Base-by-base conservation (phyloP, 2,797 vertebrate genomes). In the Columba guinea region DNA sequence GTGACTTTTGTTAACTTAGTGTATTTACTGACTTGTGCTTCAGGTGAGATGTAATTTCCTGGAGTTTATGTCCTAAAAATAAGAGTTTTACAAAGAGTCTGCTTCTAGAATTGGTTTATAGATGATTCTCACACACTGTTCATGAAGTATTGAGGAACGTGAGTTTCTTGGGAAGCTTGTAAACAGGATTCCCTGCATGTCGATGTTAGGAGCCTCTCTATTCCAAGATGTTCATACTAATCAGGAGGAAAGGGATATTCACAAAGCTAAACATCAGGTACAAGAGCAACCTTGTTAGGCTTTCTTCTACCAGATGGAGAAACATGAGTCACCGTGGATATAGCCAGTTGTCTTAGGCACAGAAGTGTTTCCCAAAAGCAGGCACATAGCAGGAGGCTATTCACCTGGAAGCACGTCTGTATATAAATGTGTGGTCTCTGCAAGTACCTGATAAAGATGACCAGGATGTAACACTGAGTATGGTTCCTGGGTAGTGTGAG, bases 381-480 rank as follows among this genome's bases (percentile, higher is more conserved):
- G 7, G 3, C 13, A 22, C 3, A 13, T 19, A 69, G 30, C 0
- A 7, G 13, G 41, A 69, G 4, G 12, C 13, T 27, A 22, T 28
- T 59, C 19, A 73, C 13, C 28, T 74, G 51, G 17, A 74, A 78
- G 65, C 4, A 85, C 59, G 35, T 15, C 9, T 12, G 2, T 13
- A 18, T 21, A 26, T 21, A 70, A 65, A 34, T 13, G 32, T 1
- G 2, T 30, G 28, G 20, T 60, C 27, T 44, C 32, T 59, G 55
- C 24, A 73, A 68, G 51, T 5, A 52, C 30, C 30, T 49, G 37
- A 12, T 49, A n/a, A 87, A 80, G 11, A 26, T 8, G 20, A 49
- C 19, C 0, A 0, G 27, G 48, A 35, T n/a, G 0, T 3, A 88
- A 21, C 14, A 23, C 35, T 35, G 59, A 44, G 14, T 20, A 34